phyloP scores from a whole-genome alignment of 2,113 vertebrate species.

The Cyanoderma ruficeps region DNA sequence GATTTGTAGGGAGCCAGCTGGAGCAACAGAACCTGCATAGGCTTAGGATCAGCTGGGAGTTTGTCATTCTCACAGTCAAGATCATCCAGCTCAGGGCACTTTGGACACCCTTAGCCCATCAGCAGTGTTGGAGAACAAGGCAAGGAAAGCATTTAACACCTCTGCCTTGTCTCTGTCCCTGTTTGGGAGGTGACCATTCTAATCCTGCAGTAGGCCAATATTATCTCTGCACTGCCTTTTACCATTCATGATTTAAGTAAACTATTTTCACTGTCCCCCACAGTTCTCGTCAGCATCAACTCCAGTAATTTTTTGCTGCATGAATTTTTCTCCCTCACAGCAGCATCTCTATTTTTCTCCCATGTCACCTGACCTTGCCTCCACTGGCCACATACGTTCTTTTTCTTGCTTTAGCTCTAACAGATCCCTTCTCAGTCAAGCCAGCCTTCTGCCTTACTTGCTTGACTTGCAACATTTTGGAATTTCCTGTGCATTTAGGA shows the following conservation, averaged over 20 bases:
- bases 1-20: background rate
- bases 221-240: background rate
- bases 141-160: background rate
- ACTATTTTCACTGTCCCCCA: background rate
- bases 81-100: background rate
- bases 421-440: background rate
- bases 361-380: background rate
- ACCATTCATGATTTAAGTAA: background rate
- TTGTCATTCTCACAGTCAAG: background rate
- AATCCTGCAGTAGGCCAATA: background rate
- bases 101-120: background rate
- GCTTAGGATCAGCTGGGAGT: background rate
- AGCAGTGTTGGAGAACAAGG: background rate
- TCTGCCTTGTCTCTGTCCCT: background rate
- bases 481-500: background rate
- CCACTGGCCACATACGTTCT: background rate
- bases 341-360: background rate
- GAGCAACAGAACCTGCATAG: background rate
- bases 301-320: background rate
- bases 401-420: background rate
- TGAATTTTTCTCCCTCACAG: background rate
- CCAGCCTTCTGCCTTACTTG: background rate
- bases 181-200: background rate
- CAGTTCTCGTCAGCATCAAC: accelerated
- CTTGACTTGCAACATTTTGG: background rate